Evolutionary conservation across 2,797 vertebrate species (phyloP).

Genomic region (Champsocephalus gunnari): DNA sequence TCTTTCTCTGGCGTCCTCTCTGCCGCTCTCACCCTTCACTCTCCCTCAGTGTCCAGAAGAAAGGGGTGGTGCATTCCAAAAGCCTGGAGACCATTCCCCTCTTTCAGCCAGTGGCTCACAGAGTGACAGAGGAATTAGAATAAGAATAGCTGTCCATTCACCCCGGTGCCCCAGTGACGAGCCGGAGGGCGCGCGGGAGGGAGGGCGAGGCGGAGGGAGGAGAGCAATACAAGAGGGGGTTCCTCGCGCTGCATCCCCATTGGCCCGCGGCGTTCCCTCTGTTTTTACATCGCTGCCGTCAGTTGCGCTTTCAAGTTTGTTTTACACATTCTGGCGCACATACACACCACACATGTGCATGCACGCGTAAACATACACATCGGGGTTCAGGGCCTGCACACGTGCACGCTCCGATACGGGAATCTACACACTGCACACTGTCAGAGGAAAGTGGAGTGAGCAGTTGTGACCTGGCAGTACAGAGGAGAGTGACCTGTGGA

Average conservation of each 20-base stretch:
- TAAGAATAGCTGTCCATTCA: constrained; percentile 89
- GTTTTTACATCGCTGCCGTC: constrained; percentile 79
- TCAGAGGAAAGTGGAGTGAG: constrained; percentile 41
- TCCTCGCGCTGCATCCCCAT: constrained; percentile 64
- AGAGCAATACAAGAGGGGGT: constrained; percentile 52
- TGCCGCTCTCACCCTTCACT: constrained; percentile 40
- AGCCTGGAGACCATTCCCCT: constrained; percentile 81
- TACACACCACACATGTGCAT: constrained; percentile 70
- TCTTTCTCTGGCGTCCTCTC: constrained; percentile 33
- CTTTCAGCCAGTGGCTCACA: constrained; percentile 85
- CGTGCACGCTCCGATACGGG: constrained; percentile 37
- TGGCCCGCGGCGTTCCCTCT: constrained; percentile 76
- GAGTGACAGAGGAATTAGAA: constrained; percentile 92
- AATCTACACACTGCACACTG: constrained; percentile 27
- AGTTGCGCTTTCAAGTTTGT: constrained; percentile 78
- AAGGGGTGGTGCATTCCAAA: constrained; percentile 77
- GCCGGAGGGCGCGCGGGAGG: constrained; percentile 59
- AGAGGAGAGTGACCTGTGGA: constrained; percentile 51
- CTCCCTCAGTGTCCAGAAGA: constrained; percentile 69
- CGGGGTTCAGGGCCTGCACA: constrained; percentile 46
- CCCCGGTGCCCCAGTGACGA: constrained; percentile 78
- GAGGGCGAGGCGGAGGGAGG: constrained; percentile 47
- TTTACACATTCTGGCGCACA: constrained; percentile 69
- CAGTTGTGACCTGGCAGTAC: constrained; percentile 46
- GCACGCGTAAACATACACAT: constrained; percentile 75